Conservation (phyloP, 2,888 invertebrate species). For the Drosophila greeni region DNA sequence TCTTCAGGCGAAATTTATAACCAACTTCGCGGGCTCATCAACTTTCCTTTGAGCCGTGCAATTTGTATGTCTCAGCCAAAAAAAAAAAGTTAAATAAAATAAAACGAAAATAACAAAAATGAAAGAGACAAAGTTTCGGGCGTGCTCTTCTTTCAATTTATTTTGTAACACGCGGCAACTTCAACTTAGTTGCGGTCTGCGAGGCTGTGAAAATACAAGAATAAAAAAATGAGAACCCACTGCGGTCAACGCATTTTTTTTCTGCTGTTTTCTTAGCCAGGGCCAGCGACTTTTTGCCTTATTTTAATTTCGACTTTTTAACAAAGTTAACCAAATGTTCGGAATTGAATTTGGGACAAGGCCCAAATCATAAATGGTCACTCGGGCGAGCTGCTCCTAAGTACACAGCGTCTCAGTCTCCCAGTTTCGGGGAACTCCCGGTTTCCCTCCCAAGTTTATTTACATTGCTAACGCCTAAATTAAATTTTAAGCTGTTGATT, state of each 20-base stretch:
- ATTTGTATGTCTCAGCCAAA: slow-evolving; percentile 52
- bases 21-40: slow-evolving; percentile 64
- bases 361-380: slow-evolving; percentile 65
- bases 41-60: slow-evolving; percentile 64
- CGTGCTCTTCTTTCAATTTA: slow-evolving; percentile 44
- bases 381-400: slow-evolving; percentile 55
- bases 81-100: slow-evolving; percentile 12
- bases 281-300: slow-evolving; percentile 42
- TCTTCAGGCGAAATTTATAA: slow-evolving; percentile 60
- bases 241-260: slow-evolving; percentile 55
- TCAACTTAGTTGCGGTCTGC: slow-evolving; percentile 49
- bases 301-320: slow-evolving; percentile 73
- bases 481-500: slow-evolving; percentile 75
- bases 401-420: slow-evolving; percentile 49
- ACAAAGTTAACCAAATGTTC: slow-evolving; percentile 68
- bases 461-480: slow-evolving; percentile 65
- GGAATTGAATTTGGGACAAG: slow-evolving; percentile 67
- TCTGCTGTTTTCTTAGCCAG: neutral
- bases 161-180: slow-evolving; percentile 48
- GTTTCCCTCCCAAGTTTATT: slow-evolving; percentile 51
- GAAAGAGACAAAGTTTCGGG: slow-evolving; percentile 36
- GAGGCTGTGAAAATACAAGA: slow-evolving; percentile 17
- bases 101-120: slow-evolving; percentile 17
- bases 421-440: slow-evolving; percentile 1
- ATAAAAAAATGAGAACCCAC: slow-evolving; percentile 34